Percentiles rank a stretch among this genome's conserved stretches.
Conservation (phyloP, 2,113 vertebrate species). For the Castor canadensis region DNA sequence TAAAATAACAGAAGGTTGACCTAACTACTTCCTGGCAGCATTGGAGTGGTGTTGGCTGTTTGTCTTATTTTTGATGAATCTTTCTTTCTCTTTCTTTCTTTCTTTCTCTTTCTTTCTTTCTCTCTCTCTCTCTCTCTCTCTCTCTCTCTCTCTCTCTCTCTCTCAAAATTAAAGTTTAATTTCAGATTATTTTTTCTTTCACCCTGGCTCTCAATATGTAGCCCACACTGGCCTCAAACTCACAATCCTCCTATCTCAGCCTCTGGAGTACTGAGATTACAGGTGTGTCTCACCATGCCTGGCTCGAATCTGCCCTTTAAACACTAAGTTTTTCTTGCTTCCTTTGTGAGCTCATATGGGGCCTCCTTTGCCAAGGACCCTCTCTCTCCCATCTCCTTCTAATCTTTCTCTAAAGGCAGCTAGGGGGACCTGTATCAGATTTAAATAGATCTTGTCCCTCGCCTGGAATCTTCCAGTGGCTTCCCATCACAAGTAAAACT, state of each 20-base stretch:
- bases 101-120: too few species aligned
- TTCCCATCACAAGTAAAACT: neutral
- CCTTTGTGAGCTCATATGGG: neutral
- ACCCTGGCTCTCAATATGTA: too few species aligned
- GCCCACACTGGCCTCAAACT: too few species aligned
- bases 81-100: too few species aligned
- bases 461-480: neutral
- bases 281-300: too few species aligned
- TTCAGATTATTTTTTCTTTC: too few species aligned
- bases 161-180: too few species aligned
- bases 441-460: neutral
- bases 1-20: neutral
- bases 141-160: too few species aligned
- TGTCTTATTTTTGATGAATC: neutral
- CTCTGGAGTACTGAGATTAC: too few species aligned
- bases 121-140: too few species aligned
- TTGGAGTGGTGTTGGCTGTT: neutral
- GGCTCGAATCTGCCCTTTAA: neutral
- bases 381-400: neutral
- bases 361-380: neutral
- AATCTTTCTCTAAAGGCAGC: neutral
- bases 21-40: neutral
- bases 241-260: too few species aligned
- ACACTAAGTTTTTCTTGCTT: neutral
- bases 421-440: fast-evolving